Conservation (phyloP, 2,888 invertebrate genomes). For the Ceraclea dissimilis region DNA sequence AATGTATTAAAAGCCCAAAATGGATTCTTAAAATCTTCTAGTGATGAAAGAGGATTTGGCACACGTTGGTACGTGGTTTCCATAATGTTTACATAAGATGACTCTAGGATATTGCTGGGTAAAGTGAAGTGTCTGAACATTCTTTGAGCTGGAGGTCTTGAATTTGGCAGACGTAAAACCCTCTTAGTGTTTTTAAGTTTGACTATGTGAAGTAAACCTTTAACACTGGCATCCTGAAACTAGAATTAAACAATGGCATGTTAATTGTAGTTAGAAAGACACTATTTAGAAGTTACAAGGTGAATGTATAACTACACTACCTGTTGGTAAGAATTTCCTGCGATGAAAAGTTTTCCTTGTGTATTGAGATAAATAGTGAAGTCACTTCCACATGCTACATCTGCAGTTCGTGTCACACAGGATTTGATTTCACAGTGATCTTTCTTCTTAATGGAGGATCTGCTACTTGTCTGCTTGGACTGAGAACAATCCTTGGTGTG, state of each 20-base stretch:
- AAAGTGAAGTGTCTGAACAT: conserved; percentile 18
- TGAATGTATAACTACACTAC: conserved; percentile 30
- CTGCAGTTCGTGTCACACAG: conserved; percentile 29
- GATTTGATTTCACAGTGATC: not conserved
- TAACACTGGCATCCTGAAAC: conserved; percentile 47
- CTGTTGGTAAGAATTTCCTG: conserved; percentile 66
- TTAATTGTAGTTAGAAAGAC: no score
- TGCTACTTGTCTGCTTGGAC: conserved; percentile 24
- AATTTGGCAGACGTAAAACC: conserved; percentile 58
- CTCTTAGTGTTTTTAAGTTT: conserved; percentile 65
- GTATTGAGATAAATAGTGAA: conserved; percentile 64
- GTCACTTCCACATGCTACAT: conserved; percentile 67
- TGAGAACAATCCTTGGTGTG: conserved; percentile 7
- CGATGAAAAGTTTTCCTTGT: conserved; percentile 61
- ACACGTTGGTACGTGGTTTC: conserved; percentile 12
- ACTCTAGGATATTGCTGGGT: conserved; percentile 15
- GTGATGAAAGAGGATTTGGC: conserved; percentile 17
- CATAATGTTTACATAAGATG: not conserved
- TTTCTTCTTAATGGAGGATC: conserved; percentile 23
- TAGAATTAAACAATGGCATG: conserved; percentile 43
- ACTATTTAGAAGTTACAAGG: not conserved
- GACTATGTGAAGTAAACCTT: conserved; percentile 52
- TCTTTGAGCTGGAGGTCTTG: conserved; percentile 21
- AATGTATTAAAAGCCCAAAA: conserved; percentile 19
- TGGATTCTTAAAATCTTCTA: conserved; percentile 20